phyloP scores from a whole-genome alignment of 2,113 vertebrate genomes.

The Brachirus orientalis region DNA sequence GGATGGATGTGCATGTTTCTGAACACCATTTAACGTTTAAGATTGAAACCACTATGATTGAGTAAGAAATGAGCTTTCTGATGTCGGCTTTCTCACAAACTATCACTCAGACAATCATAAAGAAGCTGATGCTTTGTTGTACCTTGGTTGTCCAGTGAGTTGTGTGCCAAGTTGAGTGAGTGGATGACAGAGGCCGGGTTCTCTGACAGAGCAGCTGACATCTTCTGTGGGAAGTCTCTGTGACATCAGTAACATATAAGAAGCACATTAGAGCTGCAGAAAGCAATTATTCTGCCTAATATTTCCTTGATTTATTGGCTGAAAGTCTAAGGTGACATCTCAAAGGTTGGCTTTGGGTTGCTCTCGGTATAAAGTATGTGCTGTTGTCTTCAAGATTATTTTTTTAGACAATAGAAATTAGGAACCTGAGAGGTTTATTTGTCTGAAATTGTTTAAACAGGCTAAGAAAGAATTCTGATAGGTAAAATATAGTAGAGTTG shows the following conservation, averaged over 20 bases:
- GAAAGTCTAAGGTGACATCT: too few species aligned
- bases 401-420: neutral
- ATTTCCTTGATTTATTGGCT: too few species aligned
- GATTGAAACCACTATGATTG: too few species aligned
- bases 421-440: neutral
- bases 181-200: slow-evolving; percentile 90
- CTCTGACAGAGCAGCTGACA: slow-evolving; percentile 88
- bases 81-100: neutral
- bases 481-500: neutral
- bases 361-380: too few species aligned
- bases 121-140: neutral
- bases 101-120: neutral
- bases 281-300: neutral
- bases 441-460: neutral
- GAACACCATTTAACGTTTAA: too few species aligned
- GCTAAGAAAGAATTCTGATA: neutral
- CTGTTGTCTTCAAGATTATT: too few species aligned
- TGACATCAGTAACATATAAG: slow-evolving; percentile 1
- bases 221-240: slow-evolving; percentile 92
- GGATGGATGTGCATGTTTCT: too few species aligned
- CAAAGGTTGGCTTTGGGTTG: too few species aligned
- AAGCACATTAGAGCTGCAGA: neutral
- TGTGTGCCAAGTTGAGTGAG: slow-evolving; percentile 89
- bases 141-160: slow-evolving; percentile 94
- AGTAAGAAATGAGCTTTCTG: too few species aligned